phyloP scores from a whole-genome alignment of 2,888 invertebrate species.

The Ditula angustiorana region DNA sequence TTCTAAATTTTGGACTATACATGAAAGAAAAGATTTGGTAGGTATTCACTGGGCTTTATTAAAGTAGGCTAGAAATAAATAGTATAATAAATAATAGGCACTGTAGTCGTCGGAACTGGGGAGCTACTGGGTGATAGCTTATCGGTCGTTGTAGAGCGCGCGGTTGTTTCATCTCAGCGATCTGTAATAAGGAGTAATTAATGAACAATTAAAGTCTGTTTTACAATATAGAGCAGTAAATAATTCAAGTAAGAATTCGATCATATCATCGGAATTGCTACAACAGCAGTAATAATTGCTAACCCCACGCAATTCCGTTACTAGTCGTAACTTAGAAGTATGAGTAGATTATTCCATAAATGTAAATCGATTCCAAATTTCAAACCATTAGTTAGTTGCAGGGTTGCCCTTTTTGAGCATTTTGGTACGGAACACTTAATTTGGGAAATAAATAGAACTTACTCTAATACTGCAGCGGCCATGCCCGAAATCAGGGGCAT shows the following conservation, averaged over 20 bases:
- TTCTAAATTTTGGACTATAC: not conserved
- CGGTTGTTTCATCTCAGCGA: constrained; percentile 27
- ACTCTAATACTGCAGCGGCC: constrained; percentile 39
- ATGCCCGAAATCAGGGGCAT: constrained; percentile 41
- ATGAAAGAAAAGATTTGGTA: too few relatives aligned
- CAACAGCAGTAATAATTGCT: not conserved
- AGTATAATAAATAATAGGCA: not conserved
- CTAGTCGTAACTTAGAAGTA: too few relatives aligned
- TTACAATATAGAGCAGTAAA: not conserved
- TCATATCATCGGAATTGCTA: not conserved
- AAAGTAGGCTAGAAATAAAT: constrained; percentile 6
- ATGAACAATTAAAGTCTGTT: not conserved
- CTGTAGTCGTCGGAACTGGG: not conserved
- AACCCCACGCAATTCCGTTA: too few relatives aligned
- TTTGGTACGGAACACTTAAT: too few relatives aligned
- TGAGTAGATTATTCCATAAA: not conserved
- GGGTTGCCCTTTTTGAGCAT: too few relatives aligned
- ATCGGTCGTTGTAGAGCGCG: not conserved
- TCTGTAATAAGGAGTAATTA: not conserved
- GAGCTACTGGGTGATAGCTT: constrained; percentile 16
- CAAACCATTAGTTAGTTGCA: not conserved
- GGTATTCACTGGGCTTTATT: too few relatives aligned
- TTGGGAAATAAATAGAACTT: constrained; percentile 24
- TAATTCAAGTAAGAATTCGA: not conserved
- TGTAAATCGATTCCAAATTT: not conserved